A percentile compares a stretch with the other conserved stretches of the same genome.
Evolutionary conservation across 1,140 invertebrate genomes (phyloP).

Genomic region (Zaprionus africanus): DNA sequence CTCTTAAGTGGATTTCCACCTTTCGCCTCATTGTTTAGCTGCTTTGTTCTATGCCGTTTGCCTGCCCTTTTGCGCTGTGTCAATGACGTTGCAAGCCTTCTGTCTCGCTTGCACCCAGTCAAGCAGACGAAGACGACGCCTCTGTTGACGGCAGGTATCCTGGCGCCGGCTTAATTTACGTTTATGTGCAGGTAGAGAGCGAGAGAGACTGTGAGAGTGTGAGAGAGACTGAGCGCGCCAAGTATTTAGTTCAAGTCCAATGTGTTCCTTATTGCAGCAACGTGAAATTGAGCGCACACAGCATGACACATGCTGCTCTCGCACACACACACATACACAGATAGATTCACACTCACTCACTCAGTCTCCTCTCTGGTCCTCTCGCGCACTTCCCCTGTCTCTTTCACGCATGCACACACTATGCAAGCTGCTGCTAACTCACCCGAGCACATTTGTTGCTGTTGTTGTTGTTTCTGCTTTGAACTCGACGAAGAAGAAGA

Average conservation of each 20-base stretch:
- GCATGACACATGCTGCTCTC: conserved; percentile 42
- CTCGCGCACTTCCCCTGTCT: neutral
- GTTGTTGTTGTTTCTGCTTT: conserved; percentile 37
- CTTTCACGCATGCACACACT: conserved; percentile 1
- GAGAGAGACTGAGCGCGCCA: conserved; percentile 11
- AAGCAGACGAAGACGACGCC: neutral
- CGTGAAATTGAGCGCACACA: conserved; percentile 51
- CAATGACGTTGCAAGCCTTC: conserved; percentile 79
- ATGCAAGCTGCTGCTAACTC: conserved; percentile 38
- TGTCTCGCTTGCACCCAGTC: conserved; percentile 51
- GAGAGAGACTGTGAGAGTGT: neutral
- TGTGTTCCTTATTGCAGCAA: conserved; percentile 59
- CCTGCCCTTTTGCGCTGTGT: conserved; percentile 52
- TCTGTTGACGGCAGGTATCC: conserved; percentile 71
- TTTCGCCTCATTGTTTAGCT: conserved; percentile 59
- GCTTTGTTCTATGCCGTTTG: conserved; percentile 52
- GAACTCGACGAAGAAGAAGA: conserved; percentile 24
- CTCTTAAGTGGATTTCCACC: conserved; percentile 81
- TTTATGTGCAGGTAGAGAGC: conserved; percentile 58
- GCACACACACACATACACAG: conserved; percentile 15
- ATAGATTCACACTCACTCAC: conserved; percentile 13
- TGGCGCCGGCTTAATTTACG: conserved; percentile 81
- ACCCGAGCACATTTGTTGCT: conserved; percentile 48
- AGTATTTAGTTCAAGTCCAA: conserved; percentile 74
- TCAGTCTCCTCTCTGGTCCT: neutral